Evolutionary conservation across 37 sponge, comb jelly and placozoan genomes (phyloP).

Genomic region (Theonella swinhoei): DNA sequence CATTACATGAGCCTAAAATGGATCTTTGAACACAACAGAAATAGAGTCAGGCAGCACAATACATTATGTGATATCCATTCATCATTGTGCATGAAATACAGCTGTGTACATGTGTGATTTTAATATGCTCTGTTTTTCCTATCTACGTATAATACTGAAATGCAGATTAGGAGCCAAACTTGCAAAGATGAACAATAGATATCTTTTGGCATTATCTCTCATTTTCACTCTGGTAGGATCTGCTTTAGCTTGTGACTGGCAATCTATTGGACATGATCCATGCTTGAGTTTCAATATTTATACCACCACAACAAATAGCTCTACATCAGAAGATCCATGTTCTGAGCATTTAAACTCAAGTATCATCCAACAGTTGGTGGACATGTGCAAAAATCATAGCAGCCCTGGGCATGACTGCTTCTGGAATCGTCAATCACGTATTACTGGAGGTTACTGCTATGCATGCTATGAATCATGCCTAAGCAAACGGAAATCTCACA

Average conservation of each 20-base stretch:
- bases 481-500: neutral
- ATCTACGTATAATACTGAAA: too few species aligned
- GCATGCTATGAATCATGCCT: neutral
- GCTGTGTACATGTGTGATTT: too few species aligned
- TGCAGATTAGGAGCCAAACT: neutral
- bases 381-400: neutral
- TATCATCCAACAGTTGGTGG: neutral
- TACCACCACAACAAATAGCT: neutral
- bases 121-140: too few species aligned
- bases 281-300: too few species aligned
- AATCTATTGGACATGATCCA: neutral
- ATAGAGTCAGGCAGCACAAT: too few species aligned
- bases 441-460: neutral
- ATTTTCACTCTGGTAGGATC: neutral
- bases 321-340: neutral
- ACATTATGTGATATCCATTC: too few species aligned
- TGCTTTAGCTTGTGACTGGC: neutral
- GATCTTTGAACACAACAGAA: too few species aligned
- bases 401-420: neutral
- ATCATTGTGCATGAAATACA: too few species aligned
- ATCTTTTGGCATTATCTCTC: neutral
- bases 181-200: neutral
- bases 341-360: neutral
- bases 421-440: neutral
- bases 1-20: too few species aligned